phyloP scores from a whole-genome alignment of 1,140 invertebrate species.

The Bombus picipes region DNA sequence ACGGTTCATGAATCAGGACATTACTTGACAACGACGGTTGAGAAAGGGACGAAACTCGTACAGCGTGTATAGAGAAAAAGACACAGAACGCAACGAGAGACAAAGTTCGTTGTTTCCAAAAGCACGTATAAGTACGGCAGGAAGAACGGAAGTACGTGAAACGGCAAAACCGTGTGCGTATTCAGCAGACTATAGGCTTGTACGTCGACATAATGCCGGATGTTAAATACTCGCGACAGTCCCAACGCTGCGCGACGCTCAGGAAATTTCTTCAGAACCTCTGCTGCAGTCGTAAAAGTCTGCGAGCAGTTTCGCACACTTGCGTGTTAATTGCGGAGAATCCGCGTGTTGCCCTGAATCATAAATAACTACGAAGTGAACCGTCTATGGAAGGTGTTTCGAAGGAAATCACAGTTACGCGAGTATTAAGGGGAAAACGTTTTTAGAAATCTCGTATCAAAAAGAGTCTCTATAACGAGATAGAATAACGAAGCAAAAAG shows the following conservation, averaged over 20 bases:
- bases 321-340: constrained; percentile 20
- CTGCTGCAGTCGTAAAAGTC: constrained; percentile 42
- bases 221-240: constrained; percentile 53
- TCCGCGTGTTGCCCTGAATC: background rate
- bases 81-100: background rate
- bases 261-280: constrained; percentile 30
- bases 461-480: background rate
- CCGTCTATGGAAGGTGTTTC: no score
- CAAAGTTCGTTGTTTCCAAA: constrained; percentile 52
- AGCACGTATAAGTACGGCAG: constrained; percentile 8
- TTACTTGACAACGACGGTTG: constrained; percentile 29
- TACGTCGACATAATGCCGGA: constrained; percentile 49
- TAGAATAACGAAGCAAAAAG: background rate
- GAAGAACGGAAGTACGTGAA: constrained; percentile 46
- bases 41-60: background rate
- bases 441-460: background rate
- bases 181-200: constrained; percentile 1
- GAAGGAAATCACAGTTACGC: background rate
- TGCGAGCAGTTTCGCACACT: background rate
- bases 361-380: background rate
- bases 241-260: background rate
- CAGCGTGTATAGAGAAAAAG: background rate
- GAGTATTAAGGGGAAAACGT: background rate
- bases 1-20: constrained; percentile 37
- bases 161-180: constrained; percentile 7